Base-by-base conservation (phyloP, 2,888 invertebrate genomes). In the Caenorhabditis angaria region DNA sequence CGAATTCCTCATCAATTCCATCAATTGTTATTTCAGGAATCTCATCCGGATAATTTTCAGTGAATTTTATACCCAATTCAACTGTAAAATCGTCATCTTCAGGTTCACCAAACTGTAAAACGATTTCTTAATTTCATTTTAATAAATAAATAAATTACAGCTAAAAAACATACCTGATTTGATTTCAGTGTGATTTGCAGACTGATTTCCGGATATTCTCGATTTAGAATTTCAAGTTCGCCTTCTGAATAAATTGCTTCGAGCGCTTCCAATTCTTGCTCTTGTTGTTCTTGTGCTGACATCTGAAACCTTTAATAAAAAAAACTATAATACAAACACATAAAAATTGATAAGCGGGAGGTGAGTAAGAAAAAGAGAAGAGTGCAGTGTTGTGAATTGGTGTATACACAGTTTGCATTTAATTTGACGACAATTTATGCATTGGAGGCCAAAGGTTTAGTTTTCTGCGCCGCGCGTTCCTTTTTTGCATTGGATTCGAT, bases 31-130 rank as follows among this genome's bases (percentile, higher is more conserved):
- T 76, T 48, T 68, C 64, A 0, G 85, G 85, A 20, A 75, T 58
- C 68, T 73, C 76, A 61, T 84, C 84, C 18, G 85, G 85, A 70
- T 85, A 85, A 0, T 82, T 77, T n/a, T 74, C 75, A 14, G 84
- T 80, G 25, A 85, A 70, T 18, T 70, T 64, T 14, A 80, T 63
- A 29, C 64, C 56, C 18, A 80, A 56, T 4, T 62, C 55, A 10
- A 80, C 61, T 20, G 57, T 51, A 57, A 80, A 80, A 58, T 80
- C 77, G 22, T 73, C 64, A 14, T 70, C 76, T 12, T 64, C 55
- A 14, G 61, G 61, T 12, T 72, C 74, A 8, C 64, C 72, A 20
- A 65, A 65, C 76, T 79, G 60, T 48, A 71, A 61, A 48, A 54
- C 32, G 32, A 5, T 32, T 32, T 32, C 32, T 8, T 10, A 47